phyloP scores from a whole-genome alignment of 2,888 invertebrate genomes.

The Zaprionus bogoriensis region DNA sequence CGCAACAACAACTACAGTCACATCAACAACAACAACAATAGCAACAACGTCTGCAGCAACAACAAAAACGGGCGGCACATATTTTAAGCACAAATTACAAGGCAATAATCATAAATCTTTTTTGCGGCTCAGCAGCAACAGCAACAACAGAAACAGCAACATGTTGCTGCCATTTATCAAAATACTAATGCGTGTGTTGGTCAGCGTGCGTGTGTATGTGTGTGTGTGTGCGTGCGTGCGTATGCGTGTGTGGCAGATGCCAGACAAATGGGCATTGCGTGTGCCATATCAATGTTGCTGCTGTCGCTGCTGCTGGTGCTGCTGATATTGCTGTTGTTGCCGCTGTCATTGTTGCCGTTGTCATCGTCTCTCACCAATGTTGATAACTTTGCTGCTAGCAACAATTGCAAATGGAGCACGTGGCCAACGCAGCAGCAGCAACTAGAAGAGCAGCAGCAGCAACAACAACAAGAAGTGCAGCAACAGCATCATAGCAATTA shows the following conservation, averaged over 20 bases:
- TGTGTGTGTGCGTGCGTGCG: conserved; percentile 27
- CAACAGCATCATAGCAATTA: conserved; percentile 50
- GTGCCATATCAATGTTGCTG: conserved; percentile 60
- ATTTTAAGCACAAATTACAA: conserved; percentile 77
- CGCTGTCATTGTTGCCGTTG: conserved; percentile 42
- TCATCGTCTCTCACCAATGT: conserved; percentile 61
- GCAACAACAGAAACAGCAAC: conserved; percentile 51
- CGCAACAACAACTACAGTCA: neutral
- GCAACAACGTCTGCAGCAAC: conserved; percentile 28
- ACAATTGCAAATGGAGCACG: conserved; percentile 63
- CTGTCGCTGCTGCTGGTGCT: conserved; percentile 19
- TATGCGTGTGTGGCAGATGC: conserved; percentile 60
- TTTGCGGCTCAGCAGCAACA: conserved; percentile 65
- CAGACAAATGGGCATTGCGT: conserved; percentile 72
- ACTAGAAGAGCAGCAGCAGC: conserved; percentile 34
- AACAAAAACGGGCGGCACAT: conserved; percentile 63
- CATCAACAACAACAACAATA: conserved; percentile 25
- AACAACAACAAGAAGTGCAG: conserved; percentile 30
- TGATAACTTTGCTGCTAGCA: conserved; percentile 54
- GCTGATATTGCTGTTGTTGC: conserved; percentile 25
- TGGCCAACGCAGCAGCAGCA: conserved; percentile 51
- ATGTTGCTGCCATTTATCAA: conserved; percentile 72
- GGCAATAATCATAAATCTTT: conserved; percentile 77
- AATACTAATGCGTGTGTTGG: conserved; percentile 39
- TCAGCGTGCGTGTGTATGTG: conserved; percentile 15